Conservation (phyloP, 2,113 vertebrate species). For the Spilogale gracilis region DNA sequence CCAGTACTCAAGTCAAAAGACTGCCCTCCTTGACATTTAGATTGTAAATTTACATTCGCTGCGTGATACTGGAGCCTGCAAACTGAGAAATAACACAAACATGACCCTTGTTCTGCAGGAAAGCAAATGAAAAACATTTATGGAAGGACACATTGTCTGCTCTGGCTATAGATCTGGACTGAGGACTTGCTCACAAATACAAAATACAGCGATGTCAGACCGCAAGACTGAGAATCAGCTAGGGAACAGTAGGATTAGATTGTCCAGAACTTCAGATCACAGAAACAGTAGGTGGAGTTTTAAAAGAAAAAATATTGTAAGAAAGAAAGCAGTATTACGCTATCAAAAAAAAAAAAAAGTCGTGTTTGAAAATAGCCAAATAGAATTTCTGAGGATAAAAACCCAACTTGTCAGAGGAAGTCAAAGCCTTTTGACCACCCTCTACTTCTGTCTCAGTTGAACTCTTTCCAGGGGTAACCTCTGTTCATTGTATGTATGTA, state of each 20-base stretch:
- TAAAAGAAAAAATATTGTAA: not conserved
- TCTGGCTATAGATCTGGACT: not conserved
- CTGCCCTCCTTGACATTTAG: not conserved
- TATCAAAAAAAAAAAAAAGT: not conserved
- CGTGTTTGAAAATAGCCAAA: not conserved
- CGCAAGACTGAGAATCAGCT: not conserved
- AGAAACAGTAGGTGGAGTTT: not conserved
- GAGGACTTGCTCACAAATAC: not conserved
- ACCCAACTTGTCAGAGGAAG: not conserved
- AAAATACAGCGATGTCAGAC: not conserved
- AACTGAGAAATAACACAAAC: not conserved
- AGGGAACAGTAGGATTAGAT: not conserved
- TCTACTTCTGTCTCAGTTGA: not conserved
- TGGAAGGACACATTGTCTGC: not conserved
- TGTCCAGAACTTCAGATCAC: not conserved
- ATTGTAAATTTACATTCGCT: not conserved
- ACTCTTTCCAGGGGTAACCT: not conserved
- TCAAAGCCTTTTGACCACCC: not conserved
- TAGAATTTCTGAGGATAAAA: not conserved
- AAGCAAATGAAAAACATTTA: not conserved
- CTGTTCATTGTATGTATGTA: not conserved
- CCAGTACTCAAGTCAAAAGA: not conserved
- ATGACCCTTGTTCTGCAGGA: not conserved
- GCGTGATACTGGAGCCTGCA: not conserved
- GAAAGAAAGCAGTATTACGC: not conserved